These are phyloP conservation scores for Drosophila littoralis DNA, from an alignment of 1,140 invertebrate species.

Conservation along the genomic window DNA sequence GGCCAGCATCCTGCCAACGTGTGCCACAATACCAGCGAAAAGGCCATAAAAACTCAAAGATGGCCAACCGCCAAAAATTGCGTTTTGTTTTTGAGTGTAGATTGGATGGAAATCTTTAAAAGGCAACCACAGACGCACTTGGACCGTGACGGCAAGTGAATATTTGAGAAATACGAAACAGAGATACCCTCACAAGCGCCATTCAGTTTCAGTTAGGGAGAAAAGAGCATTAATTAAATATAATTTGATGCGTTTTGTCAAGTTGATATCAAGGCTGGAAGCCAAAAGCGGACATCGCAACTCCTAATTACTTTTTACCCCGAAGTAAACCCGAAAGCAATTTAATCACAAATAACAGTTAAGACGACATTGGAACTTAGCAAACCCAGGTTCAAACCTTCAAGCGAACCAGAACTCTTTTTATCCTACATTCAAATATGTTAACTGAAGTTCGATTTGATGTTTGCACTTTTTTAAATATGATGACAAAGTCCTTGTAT, in stretches of 20 bases:
- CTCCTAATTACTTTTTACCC: too few relatives aligned
- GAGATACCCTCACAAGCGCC: neutral
- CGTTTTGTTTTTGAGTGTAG: constrained; percentile 8
- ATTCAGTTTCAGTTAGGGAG: too few relatives aligned
- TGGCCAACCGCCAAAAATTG: constrained; percentile 33
- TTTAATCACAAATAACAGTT: too few relatives aligned
- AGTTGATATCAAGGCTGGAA: too few relatives aligned
- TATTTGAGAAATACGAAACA: neutral
- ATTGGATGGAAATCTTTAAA: neutral
- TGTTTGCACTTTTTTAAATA: neutral
- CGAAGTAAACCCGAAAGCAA: too few relatives aligned
- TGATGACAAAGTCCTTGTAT: constrained; percentile 4
- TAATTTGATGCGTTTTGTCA: too few relatives aligned
- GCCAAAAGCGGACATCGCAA: too few relatives aligned
- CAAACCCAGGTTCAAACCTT: too few relatives aligned
- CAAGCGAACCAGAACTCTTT: too few relatives aligned
- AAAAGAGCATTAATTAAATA: too few relatives aligned
- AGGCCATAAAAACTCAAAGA: constrained; percentile 35
- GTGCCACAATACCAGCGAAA: neutral
- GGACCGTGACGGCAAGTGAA: neutral
- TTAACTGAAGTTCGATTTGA: neutral
- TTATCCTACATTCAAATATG: neutral
- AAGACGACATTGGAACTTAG: too few relatives aligned
- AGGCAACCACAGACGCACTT: constrained; percentile 1
- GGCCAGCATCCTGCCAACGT: constrained; percentile 4